These are phyloP conservation scores for Trinorchestia longiramus DNA, from an alignment of 1,140 invertebrate species.

Conservation along the genomic window DNA sequence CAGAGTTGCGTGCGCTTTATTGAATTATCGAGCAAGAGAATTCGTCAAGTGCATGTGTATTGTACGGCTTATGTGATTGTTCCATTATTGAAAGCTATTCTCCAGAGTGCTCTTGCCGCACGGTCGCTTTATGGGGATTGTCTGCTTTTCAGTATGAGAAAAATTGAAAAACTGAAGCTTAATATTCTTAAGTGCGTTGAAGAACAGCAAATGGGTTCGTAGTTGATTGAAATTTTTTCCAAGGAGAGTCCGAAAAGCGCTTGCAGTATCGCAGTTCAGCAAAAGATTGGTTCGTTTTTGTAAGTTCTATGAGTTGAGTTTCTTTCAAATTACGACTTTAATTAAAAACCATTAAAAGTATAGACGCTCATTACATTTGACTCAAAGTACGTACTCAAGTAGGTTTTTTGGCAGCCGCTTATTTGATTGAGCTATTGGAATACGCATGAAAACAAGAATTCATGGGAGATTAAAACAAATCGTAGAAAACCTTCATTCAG, in stretches of 20 bases:
- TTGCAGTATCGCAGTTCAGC: background rate
- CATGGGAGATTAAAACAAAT: background rate
- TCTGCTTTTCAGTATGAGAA: background rate
- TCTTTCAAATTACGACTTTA: background rate
- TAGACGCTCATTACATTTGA: background rate
- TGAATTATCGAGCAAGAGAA: slow-evolving; percentile 26
- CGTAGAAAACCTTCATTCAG: background rate
- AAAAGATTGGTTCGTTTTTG: background rate
- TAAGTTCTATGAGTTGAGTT: background rate
- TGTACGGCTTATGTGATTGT: background rate
- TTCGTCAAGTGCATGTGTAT: background rate
- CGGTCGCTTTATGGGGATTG: background rate
- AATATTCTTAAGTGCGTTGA: background rate
- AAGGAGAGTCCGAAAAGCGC: background rate
- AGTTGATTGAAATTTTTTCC: background rate
- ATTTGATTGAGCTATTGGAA: background rate
- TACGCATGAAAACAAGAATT: background rate
- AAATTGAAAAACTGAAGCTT: background rate
- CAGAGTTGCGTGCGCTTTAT: slow-evolving; percentile 30
- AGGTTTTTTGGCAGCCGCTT: background rate
- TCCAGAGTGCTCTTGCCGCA: background rate
- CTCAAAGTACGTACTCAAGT: background rate
- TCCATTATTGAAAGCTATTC: background rate
- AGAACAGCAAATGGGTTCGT: background rate
- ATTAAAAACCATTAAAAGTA: too few relatives aligned